Base-by-base conservation (phyloP, 2,888 invertebrate species). In the Scelioninae gen. 1 region DNA sequence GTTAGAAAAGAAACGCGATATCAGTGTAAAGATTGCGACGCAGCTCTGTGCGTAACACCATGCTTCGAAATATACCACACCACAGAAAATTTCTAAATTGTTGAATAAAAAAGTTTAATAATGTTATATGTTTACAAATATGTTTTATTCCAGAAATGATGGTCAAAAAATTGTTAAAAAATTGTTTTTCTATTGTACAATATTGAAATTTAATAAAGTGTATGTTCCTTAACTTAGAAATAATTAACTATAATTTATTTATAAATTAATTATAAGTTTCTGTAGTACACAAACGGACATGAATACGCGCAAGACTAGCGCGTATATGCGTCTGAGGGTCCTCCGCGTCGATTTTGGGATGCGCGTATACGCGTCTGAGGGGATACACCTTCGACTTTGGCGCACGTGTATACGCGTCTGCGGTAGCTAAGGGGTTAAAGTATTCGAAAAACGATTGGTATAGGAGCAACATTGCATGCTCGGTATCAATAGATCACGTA, bases 1-100 rank as follows among this genome's bases (percentile, higher is more conserved):
- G 51, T 51, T 10, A 16, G 51, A 51, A 16, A 29, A 51, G 51
- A 51, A 51, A 51, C 23, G 16, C 16, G 51, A 10, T 51, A 51
- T 29, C 23, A 15, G 9, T 51, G 51, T 16, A 51, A 51, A 29
- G 23, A 16, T 16, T 51, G 51, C 29, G 29, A 51, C 51, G 51
- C 11, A 10, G 51, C 13, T 11, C n/a, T 47, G 47, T 47, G 47
- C 47, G 16, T 47, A 11, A n/a, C 8, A 15, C 47, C 47, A 11
- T 47, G 47, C n/a, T 47, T 47, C 16, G 16, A 47, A 13, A 47
- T n/a, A 8, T 47, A 47, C 16, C 47, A 47, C n/a, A 47, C 47
- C 8, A 9, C 4, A 8, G 10, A 38, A 38, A 23, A 23, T 23
- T 23, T 23, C 23, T 23, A 23, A 23, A 23, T 23, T 23, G 23